Percentiles rank a stretch among this genome's conserved stretches.
phyloP scores from a whole-genome alignment of 2,113 vertebrate genomes.

The Mormyrus iriodes region DNA sequence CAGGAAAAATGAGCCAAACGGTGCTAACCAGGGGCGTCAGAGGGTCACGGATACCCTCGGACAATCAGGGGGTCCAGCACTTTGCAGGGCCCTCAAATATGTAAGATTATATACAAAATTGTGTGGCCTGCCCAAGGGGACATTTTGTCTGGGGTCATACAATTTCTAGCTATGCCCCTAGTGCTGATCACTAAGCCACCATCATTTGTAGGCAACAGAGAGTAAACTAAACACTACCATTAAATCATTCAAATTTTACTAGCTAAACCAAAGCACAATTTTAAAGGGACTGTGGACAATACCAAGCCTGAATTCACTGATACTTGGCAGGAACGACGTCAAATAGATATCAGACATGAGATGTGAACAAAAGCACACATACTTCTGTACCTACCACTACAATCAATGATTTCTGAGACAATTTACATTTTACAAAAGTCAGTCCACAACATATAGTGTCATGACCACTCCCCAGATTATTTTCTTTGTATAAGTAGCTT shows the following conservation, averaged over 20 bases:
- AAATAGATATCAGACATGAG: not conserved
- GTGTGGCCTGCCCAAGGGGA: not conserved
- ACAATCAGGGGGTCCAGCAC: not conserved
- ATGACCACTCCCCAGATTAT: not conserved
- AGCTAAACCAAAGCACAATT: not conserved
- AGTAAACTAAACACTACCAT: not conserved
- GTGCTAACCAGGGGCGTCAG: not conserved
- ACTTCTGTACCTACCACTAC: too few relatives aligned
- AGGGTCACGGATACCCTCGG: not conserved
- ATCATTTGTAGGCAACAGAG: not conserved
- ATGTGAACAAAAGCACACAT: not conserved
- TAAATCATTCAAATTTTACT: not conserved
- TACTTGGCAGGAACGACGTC: not conserved
- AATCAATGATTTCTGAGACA: too few relatives aligned
- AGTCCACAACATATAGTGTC: not conserved
- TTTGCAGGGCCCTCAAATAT: not conserved
- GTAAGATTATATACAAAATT: not conserved
- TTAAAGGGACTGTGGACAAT: not conserved
- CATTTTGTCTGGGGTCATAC: not conserved
- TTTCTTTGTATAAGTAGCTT: not conserved
- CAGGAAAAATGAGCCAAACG: not conserved
- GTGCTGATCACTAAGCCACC: not conserved
- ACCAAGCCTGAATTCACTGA: not conserved
- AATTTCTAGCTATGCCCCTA: not conserved
- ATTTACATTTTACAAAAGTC: not conserved